Evolutionary conservation across 2,888 invertebrate species (phyloP).

Genomic region (Campopleginae sp.): DNA sequence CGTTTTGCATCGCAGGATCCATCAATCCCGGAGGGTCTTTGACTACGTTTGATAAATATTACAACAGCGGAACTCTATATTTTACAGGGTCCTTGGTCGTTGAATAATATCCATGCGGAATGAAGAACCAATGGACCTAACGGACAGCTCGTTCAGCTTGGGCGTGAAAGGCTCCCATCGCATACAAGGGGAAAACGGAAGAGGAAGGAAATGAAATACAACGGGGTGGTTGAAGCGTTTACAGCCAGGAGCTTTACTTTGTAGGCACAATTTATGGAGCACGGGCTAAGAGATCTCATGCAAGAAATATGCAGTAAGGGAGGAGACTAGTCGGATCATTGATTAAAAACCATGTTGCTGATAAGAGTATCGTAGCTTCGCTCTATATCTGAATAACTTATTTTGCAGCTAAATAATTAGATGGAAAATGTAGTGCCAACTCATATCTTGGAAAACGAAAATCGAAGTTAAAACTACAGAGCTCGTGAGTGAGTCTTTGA

Average conservation of each 20-base stretch:
- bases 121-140: constrained; percentile 17
- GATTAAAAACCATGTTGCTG: constrained; percentile 20
- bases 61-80: constrained; percentile 30
- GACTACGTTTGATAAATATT: constrained; percentile 39
- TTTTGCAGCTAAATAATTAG: background rate
- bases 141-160: constrained; percentile 15
- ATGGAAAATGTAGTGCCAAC: background rate
- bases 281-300: constrained; percentile 60
- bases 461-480: background rate
- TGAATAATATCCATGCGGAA: constrained; percentile 40
- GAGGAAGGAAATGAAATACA: constrained; percentile 60
- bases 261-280: constrained; percentile 68
- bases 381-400: background rate
- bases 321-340: constrained; percentile 36
- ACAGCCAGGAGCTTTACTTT: constrained; percentile 55
- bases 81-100: constrained; percentile 39
- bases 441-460: background rate
- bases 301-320: constrained; percentile 65
- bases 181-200: constrained; percentile 16
- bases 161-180: constrained; percentile 31
- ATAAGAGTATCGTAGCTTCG: background rate
- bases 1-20: constrained; percentile 3
- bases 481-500: too few species aligned
- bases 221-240: constrained; percentile 67
- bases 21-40: constrained; percentile 22